These are phyloP conservation scores for Palythoa grandiflora DNA, from an alignment of 92 coral and sea anemone species.

Conservation along the genomic window DNA sequence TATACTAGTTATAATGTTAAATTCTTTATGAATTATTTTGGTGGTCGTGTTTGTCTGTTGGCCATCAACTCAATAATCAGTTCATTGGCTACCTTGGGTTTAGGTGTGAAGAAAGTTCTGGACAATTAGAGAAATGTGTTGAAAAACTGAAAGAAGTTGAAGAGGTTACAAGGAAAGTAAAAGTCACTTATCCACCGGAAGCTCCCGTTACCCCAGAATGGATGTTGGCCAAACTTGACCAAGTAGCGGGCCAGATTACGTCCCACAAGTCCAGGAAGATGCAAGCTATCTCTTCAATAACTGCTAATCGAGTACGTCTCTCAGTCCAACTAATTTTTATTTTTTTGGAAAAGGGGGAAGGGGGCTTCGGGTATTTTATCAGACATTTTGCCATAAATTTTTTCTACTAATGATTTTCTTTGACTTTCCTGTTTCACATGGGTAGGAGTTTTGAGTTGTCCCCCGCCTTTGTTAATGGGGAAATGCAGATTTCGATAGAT, in stretches of 20 bases:
- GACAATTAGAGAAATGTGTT: constrained; percentile 82
- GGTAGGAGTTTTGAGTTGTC: neutral
- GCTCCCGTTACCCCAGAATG: constrained; percentile 92
- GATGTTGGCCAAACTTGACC: constrained; percentile 86
- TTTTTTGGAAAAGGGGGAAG: too few species aligned
- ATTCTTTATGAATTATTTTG: too few species aligned
- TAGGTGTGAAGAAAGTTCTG: constrained; percentile 89
- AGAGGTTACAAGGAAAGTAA: constrained; percentile 78
- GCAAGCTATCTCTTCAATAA: constrained; percentile 75
- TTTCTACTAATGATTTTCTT: neutral
- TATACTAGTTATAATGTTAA: too few species aligned
- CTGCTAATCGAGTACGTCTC: constrained; percentile 77
- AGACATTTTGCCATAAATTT: too few species aligned
- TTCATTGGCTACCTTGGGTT: neutral
- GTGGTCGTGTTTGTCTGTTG: too few species aligned
- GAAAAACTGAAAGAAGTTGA: constrained; percentile 81
- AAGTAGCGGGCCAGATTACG: constrained; percentile 83
- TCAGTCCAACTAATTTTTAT: neutral
- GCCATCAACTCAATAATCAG: too few species aligned
- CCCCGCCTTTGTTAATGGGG: neutral
- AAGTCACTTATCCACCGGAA: constrained; percentile 89
- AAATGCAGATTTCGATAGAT: neutral
- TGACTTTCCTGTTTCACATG: neutral
- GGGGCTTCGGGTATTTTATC: too few species aligned
- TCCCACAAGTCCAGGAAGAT: constrained; percentile 84